Evolutionary conservation across 2,113 vertebrate genomes (phyloP).

Genomic region (Crocuta crocuta): DNA sequence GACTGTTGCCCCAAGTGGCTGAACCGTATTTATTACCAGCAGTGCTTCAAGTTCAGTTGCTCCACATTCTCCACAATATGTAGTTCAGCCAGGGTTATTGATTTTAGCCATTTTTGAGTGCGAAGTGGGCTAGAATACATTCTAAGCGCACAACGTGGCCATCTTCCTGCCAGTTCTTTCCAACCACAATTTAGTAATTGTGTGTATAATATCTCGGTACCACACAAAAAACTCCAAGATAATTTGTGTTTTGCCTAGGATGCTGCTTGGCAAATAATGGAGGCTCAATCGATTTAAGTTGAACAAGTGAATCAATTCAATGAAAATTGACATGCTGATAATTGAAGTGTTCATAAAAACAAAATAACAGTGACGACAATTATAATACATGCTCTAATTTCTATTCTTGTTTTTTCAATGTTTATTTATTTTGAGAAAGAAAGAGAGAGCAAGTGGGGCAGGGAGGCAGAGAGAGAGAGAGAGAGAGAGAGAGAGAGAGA

Average conservation of each 20-base stretch:
- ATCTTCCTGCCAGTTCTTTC: neutral
- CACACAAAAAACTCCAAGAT: neutral
- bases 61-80: neutral
- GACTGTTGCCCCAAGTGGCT: neutral
- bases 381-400: neutral
- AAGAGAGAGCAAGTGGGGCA: too few relatives aligned
- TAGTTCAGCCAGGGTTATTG: neutral
- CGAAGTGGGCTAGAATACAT: neutral
- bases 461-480: too few relatives aligned
- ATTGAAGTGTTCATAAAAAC: neutral
- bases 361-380: neutral
- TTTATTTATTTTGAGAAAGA: too few relatives aligned
- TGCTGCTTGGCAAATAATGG: neutral
- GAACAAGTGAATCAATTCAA: conserved; percentile 19
- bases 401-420: too few relatives aligned
- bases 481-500: too few relatives aligned
- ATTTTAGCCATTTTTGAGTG: neutral
- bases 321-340: neutral
- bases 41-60: neutral
- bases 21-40: neutral
- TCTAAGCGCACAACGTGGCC: neutral
- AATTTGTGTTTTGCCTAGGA: neutral
- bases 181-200: neutral
- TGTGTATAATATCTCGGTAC: neutral
- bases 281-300: neutral